These are phyloP conservation scores for Raphicerus campestris DNA, from an alignment of 2,113 vertebrate species.

Conservation along the genomic window DNA sequence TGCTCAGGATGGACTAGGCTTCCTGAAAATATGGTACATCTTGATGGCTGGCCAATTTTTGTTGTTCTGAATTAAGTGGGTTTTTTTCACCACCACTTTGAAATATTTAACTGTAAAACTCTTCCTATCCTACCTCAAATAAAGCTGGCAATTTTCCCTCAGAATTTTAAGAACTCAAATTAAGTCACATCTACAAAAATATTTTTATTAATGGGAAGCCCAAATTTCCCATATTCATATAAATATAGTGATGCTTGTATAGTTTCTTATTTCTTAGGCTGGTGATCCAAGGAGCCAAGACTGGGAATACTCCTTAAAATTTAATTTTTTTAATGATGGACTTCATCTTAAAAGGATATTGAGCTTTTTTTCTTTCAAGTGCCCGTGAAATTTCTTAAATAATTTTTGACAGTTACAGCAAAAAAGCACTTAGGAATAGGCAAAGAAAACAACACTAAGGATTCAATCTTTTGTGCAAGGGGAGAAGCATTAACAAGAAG, in stretches of 20 bases:
- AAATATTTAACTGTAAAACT: slow-evolving; percentile 77
- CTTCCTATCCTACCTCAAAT: slow-evolving; percentile 75
- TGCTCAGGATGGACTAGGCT: slow-evolving; percentile 77
- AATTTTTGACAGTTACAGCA: not conserved
- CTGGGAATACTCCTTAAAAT: not conserved
- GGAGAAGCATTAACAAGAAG: not conserved
- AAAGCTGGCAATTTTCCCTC: slow-evolving; percentile 57
- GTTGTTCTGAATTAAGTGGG: slow-evolving; percentile 78
- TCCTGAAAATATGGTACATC: slow-evolving; percentile 80
- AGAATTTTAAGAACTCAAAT: slow-evolving; percentile 68
- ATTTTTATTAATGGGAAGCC: slow-evolving; percentile 65
- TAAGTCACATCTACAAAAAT: slow-evolving; percentile 66
- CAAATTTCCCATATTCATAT: slow-evolving; percentile 55
- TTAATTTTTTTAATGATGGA: slow-evolving; percentile 32
- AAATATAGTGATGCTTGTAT: slow-evolving; percentile 65
- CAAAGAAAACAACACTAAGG: not conserved
- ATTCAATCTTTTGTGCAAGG: not conserved
- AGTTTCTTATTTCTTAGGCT: slow-evolving; percentile 58
- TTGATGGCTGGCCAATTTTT: slow-evolving; percentile 78
- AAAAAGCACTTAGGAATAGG: not conserved
- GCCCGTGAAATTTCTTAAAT: not conserved
- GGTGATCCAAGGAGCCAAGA: slow-evolving; percentile 51
- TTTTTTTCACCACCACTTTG: slow-evolving; percentile 63
- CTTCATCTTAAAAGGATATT: slow-evolving; percentile 13
- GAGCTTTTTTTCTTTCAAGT: slow-evolving; percentile 26